phyloP scores from a whole-genome alignment of 2,113 vertebrate genomes.

The Sinocyclocheilus maitianheensis region DNA sequence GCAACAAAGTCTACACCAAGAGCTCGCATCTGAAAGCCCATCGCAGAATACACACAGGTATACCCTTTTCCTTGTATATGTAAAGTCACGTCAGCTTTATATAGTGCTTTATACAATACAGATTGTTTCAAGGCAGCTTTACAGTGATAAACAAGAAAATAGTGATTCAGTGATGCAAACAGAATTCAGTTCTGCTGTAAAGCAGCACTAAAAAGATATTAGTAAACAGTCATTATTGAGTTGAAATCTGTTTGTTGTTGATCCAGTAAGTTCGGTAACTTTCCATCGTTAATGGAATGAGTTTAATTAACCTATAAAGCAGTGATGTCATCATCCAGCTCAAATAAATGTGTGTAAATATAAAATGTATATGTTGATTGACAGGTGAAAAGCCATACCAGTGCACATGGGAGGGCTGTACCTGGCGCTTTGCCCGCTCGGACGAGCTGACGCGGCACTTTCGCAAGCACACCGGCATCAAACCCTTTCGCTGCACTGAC shows the following conservation, averaged over 20 bases:
- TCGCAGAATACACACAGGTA: slow-evolving; percentile 94
- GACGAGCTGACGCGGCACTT: slow-evolving; percentile 96
- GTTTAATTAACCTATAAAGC: too few relatives aligned
- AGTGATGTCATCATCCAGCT: background rate
- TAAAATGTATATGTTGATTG: background rate
- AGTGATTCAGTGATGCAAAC: background rate
- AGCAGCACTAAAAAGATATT: too few relatives aligned
- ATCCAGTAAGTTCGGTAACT: background rate
- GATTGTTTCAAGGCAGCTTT: background rate
- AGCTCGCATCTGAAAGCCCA: slow-evolving; percentile 98
- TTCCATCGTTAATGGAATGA: background rate
- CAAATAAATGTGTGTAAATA: background rate
- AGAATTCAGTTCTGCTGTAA: background rate
- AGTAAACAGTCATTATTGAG: background rate
- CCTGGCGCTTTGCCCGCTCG: slow-evolving; percentile 93
- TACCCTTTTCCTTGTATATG: background rate
- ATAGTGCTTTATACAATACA: background rate
- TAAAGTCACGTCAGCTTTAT: background rate
- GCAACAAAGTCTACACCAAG: slow-evolving; percentile 97
- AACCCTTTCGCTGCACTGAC: slow-evolving; percentile 95
- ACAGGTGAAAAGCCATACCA: slow-evolving; percentile 95
- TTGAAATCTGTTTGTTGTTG: background rate
- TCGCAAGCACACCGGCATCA: slow-evolving; percentile 97
- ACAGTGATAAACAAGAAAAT: background rate
- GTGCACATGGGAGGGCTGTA: slow-evolving; percentile 96